Percentiles rank a stretch among this genome's conserved stretches.
These are phyloP conservation scores for Eilema griseolum DNA, from an alignment of 2,888 invertebrate genomes.

Conservation along the genomic window DNA sequence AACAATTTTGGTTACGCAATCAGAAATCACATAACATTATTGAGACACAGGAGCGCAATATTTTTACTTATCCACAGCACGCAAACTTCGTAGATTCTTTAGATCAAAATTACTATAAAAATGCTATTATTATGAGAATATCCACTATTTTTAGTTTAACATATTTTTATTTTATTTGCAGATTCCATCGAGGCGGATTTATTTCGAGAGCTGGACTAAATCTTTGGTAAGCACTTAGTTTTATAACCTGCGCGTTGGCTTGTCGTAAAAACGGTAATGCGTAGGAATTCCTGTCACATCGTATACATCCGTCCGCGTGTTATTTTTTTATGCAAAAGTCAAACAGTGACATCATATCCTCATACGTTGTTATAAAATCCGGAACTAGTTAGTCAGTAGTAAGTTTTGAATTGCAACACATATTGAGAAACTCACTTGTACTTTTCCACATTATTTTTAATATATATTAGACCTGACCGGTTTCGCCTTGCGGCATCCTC, in stretches of 20 bases:
- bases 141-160: constrained; percentile 1
- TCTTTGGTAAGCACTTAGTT: constrained; percentile 59
- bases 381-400: constrained; percentile 29
- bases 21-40: constrained; percentile 9
- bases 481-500: no score
- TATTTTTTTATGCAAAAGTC: constrained; percentile 33
- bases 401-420: constrained; percentile 19
- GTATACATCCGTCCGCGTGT: constrained; percentile 51
- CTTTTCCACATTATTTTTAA: no score
- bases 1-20: neutral
- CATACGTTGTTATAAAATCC: neutral
- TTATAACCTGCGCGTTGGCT: constrained; percentile 30
- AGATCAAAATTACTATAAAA: constrained; percentile 37
- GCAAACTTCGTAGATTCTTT: constrained; percentile 18
- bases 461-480: no score
- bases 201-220: constrained; percentile 58
- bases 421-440: no score
- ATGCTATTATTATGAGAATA: constrained; percentile 7
- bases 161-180: constrained; percentile 51
- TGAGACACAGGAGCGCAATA: no score
- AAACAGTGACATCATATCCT: constrained; percentile 41
- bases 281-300: constrained; percentile 60
- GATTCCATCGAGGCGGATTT: constrained; percentile 56
- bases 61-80: no score
- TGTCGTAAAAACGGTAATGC: constrained; percentile 39